phyloP scores from a whole-genome alignment of 2,888 invertebrate genomes.

The Serripes groenlandicus region DNA sequence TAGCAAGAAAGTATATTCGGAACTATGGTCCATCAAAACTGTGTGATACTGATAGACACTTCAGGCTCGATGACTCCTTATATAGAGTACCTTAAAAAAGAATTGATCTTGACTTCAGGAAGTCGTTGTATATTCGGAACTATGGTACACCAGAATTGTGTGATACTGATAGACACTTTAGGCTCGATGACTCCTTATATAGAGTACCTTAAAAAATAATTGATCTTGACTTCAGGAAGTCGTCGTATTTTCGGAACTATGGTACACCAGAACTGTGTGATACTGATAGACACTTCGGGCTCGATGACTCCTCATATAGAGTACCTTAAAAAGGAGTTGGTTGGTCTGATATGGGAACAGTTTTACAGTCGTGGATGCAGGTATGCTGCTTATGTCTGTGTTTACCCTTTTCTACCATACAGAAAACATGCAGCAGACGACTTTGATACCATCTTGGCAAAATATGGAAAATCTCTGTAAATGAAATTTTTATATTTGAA shows the following conservation, averaged over 20 bases:
- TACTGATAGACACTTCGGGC: slow-evolving; percentile 13
- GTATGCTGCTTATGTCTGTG: background rate
- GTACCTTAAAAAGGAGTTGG: slow-evolving; percentile 10
- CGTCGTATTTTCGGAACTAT: slow-evolving; percentile 10
- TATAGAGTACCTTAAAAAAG: slow-evolving; percentile 9
- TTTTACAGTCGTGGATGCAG: slow-evolving; percentile 2
- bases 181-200: slow-evolving; percentile 17
- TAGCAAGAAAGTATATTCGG: too few relatives aligned
- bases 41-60: slow-evolving; percentile 8
- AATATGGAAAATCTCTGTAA: too few relatives aligned
- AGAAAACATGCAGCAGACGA: too few relatives aligned
- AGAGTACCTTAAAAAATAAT: slow-evolving; percentile 10
- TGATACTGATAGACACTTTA: slow-evolving; percentile 11
- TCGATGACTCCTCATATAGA: slow-evolving; percentile 18
- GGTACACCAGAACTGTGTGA: background rate
- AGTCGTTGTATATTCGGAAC: slow-evolving; percentile 15
- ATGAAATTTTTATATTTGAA: too few relatives aligned
- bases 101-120: background rate
- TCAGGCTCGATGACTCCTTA: slow-evolving; percentile 3
- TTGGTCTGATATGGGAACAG: slow-evolving; percentile 9
- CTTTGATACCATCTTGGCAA: too few relatives aligned
- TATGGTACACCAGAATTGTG: background rate
- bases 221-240: slow-evolving; percentile 7
- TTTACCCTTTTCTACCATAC: background rate
- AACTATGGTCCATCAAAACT: slow-evolving; percentile 10